Conservation (phyloP, 1,140 invertebrate species). For the Ericerus pela region DNA sequence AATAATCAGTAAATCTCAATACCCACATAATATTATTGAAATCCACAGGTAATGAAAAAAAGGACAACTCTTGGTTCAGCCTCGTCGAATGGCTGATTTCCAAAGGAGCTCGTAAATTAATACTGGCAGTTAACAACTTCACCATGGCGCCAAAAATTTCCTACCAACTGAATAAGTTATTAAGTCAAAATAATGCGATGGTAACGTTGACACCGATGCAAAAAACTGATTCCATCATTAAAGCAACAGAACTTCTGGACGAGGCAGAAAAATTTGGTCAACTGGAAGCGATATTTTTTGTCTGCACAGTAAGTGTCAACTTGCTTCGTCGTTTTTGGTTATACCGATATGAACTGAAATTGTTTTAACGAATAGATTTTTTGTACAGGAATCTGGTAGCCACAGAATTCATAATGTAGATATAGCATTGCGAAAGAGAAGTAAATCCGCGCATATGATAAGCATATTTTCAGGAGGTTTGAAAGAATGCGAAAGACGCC, state of each 20-base stretch:
- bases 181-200: neutral
- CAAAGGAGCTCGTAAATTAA: slow-evolving; percentile 19
- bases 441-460: neutral
- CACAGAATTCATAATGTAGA: neutral
- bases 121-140: slow-evolving; percentile 16
- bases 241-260: neutral
- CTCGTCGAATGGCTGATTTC: slow-evolving; percentile 19
- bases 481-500: neutral
- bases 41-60: slow-evolving; percentile 9
- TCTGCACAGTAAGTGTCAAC: no score
- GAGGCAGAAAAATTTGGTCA: neutral
- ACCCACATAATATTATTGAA: no score
- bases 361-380: no score
- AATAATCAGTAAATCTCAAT: no score
- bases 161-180: neutral
- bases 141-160: slow-evolving; percentile 5
- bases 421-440: neutral
- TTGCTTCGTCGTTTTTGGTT: no score
- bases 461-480: slow-evolving; percentile 4
- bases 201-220: neutral
- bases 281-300: neutral
- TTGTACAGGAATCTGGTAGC: neutral
- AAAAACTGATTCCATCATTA: neutral
- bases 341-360: no score
- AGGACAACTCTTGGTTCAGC: slow-evolving; percentile 19